Conservation (phyloP, 2,113 vertebrate species). For the Anguilla rostrata region DNA sequence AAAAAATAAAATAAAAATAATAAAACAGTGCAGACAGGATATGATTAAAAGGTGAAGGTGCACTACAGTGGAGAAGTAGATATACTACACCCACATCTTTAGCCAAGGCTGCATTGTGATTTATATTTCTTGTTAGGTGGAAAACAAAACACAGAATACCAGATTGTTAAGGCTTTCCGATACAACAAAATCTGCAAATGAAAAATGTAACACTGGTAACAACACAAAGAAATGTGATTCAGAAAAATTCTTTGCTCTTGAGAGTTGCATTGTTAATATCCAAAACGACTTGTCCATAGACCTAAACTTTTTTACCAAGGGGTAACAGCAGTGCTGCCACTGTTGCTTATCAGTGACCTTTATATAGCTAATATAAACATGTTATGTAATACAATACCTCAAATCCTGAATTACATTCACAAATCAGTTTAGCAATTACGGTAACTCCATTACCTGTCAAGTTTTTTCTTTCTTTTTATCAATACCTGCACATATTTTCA, state of each 20-base stretch:
- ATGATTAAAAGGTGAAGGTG: slow-evolving; percentile 7
- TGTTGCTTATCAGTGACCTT: slow-evolving; percentile 8
- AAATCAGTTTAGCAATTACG: neutral
- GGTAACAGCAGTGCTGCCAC: neutral
- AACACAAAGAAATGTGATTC: neutral
- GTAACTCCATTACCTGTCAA: neutral
- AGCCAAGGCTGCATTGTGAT: neutral
- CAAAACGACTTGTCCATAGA: slow-evolving; percentile 1
- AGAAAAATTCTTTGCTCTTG: neutral
- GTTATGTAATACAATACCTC: neutral
- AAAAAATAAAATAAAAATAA: neutral
- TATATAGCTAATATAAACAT: neutral
- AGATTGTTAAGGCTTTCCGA: slow-evolving; percentile 12
- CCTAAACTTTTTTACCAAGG: neutral
- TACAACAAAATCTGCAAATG: neutral
- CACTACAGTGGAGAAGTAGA: slow-evolving; percentile 5
- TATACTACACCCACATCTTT: neutral
- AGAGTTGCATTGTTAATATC: neutral
- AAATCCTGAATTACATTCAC: slow-evolving; percentile 21
- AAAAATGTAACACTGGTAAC: neutral
- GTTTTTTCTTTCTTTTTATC: neutral
- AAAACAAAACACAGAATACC: neutral
- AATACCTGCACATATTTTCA: slow-evolving; percentile 4
- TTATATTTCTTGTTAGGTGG: neutral
- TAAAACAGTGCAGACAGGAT: neutral